Percentiles rank a stretch among this genome's conserved stretches.
Conservation (phyloP, 2,797 vertebrate species). For the Fratercula arctica region DNA sequence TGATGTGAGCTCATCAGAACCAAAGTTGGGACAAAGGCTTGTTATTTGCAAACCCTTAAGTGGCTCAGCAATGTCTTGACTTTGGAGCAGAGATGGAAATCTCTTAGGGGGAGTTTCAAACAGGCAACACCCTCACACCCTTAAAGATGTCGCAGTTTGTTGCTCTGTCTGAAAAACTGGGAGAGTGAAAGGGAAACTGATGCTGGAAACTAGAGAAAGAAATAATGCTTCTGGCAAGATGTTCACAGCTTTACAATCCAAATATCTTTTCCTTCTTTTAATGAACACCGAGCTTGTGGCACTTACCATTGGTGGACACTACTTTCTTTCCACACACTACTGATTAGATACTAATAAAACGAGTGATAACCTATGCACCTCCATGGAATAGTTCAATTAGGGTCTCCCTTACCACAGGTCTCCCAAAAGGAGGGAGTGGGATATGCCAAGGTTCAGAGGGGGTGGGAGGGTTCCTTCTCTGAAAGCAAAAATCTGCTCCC, state of each 20-base stretch:
- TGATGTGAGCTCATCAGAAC: neutral
- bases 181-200: neutral
- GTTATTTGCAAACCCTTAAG: neutral
- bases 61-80: neutral
- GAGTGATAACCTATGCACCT: neutral
- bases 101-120: neutral
- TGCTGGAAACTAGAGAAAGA: neutral
- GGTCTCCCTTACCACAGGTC: neutral
- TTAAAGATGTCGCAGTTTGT: neutral
- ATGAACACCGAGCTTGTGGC: neutral
- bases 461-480: neutral
- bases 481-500: neutral
- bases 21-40: neutral
- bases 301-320: neutral
- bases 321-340: neutral
- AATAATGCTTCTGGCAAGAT: neutral
- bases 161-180: neutral
- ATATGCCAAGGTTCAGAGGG: neutral
- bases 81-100: neutral
- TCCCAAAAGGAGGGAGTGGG: neutral
- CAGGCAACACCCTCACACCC: neutral
- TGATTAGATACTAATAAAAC: conserved; percentile 13
- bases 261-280: neutral
- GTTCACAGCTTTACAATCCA: neutral
- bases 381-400: neutral